These are phyloP conservation scores for Drosophila pseudotakahashii DNA, from an alignment of 2,888 invertebrate species.

Conservation along the genomic window DNA sequence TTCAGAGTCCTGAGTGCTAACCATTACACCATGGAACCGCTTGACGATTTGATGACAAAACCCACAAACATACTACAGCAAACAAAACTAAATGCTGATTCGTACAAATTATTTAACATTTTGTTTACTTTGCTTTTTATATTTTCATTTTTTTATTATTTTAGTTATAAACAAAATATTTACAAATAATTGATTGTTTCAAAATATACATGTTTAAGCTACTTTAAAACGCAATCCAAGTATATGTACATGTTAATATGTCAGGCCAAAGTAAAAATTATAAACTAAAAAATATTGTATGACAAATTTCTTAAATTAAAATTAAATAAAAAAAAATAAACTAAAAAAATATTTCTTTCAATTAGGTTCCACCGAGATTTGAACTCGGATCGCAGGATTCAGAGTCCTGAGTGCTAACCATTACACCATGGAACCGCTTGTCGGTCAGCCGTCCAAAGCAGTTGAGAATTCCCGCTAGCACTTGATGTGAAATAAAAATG, in stretches of 20 bases:
- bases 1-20: constrained; percentile 86
- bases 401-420: constrained; percentile 86
- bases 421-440: constrained; percentile 85
- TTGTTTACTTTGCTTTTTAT: neutral
- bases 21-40: constrained; percentile 85
- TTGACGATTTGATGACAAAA: neutral
- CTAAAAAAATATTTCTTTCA: constrained; percentile 1
- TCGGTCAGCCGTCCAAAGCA: fast-evolving
- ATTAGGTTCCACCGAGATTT: constrained; percentile 85
- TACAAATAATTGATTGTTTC: too few species aligned
- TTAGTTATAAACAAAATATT: too few species aligned
- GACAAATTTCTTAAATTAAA: too few species aligned
- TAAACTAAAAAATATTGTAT: too few species aligned
- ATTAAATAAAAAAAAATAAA: too few species aligned
- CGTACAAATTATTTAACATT: neutral
- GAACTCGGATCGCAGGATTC: constrained; percentile 85
- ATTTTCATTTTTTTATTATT: too few species aligned
- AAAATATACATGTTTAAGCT: too few species aligned
- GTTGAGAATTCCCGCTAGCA: neutral
- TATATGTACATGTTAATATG: too few species aligned
- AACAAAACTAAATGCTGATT: neutral
- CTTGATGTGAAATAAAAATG: too few species aligned
- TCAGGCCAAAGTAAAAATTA: too few species aligned
- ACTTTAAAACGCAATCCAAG: too few species aligned
- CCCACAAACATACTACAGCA: neutral